phyloP scores from a whole-genome alignment of 2,113 vertebrate species.

The Synchiropus splendidus region DNA sequence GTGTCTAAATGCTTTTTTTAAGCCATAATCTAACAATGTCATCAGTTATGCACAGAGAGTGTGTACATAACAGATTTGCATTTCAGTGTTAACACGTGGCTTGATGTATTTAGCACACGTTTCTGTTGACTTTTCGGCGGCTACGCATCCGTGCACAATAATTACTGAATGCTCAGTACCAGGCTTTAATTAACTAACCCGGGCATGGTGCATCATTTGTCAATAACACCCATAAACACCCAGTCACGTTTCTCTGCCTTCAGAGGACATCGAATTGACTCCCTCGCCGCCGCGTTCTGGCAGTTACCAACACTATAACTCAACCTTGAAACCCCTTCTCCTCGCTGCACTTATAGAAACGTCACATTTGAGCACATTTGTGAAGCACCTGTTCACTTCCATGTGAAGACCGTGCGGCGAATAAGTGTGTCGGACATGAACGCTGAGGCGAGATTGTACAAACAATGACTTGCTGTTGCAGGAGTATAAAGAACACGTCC shows the following conservation, averaged over 20 bases:
- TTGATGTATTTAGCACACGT: conserved; percentile 9
- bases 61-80: conserved; percentile 3
- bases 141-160: conserved; percentile 42
- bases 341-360: no score
- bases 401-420: no score
- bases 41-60: no score
- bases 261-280: conserved; percentile 5
- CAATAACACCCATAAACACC: conserved; percentile 30
- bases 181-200: conserved; percentile 58
- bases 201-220: conserved; percentile 40
- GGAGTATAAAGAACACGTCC: conserved; percentile 14
- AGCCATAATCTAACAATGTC: no score
- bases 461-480: conserved; percentile 10
- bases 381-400: no score
- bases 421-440: no score
- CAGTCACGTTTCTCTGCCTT: conserved; percentile 7
- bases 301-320: no score
- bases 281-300: background rate
- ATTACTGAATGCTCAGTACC: conserved; percentile 43
- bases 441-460: conserved; percentile 9
- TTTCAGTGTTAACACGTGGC: conserved; percentile 1
- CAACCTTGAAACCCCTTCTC: no score
- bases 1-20: no score
- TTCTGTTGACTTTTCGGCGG: conserved; percentile 11
- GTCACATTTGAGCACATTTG: no score